Conservation (phyloP, 2,797 vertebrate species). For the Siniperca scherzeri region DNA sequence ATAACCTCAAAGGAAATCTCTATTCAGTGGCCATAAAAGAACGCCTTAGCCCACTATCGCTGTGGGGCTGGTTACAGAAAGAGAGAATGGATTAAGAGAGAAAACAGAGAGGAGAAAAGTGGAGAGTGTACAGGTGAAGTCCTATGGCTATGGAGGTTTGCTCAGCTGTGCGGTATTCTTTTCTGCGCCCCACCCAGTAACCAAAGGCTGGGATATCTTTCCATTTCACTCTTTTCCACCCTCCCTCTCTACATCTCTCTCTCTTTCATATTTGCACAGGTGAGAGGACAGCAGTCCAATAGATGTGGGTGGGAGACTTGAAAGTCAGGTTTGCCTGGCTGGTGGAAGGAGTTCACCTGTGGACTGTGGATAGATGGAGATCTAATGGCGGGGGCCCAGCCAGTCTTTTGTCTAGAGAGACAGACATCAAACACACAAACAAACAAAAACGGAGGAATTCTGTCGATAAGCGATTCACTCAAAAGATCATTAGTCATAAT, state of each 20-base stretch:
- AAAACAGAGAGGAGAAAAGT: slow-evolving; percentile 82
- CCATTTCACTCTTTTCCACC: slow-evolving; percentile 71
- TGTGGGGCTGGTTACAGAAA: slow-evolving; percentile 75
- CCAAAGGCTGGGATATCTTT: slow-evolving; percentile 79
- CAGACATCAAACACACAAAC: slow-evolving; percentile 73
- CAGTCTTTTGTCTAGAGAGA: slow-evolving; percentile 75
- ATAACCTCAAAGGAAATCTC: slow-evolving; percentile 84
- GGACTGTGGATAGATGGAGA: slow-evolving; percentile 64
- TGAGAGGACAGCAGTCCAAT: slow-evolving; percentile 79
- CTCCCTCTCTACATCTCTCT: slow-evolving; percentile 39
- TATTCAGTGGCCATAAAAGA: slow-evolving; percentile 78
- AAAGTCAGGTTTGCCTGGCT: slow-evolving; percentile 86
- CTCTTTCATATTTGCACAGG: slow-evolving; percentile 82
- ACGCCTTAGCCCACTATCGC: slow-evolving; percentile 65
- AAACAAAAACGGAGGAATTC: slow-evolving; percentile 45
- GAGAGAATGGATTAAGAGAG: slow-evolving; percentile 84
- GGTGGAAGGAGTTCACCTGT: slow-evolving; percentile 73
- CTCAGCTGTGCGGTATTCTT: slow-evolving; percentile 87
- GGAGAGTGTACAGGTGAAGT: slow-evolving; percentile 82
- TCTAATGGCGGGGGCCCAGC: slow-evolving; percentile 68
- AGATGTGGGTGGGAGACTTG: slow-evolving; percentile 81
- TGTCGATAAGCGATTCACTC: slow-evolving; percentile 33
- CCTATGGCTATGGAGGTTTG: slow-evolving; percentile 85
- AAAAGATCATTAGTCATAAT: slow-evolving; percentile 44
- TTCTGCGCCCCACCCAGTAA: slow-evolving; percentile 83